Evolutionary conservation across 2,888 invertebrate species (phyloP).

Genomic region (Dynastes grantii): DNA sequence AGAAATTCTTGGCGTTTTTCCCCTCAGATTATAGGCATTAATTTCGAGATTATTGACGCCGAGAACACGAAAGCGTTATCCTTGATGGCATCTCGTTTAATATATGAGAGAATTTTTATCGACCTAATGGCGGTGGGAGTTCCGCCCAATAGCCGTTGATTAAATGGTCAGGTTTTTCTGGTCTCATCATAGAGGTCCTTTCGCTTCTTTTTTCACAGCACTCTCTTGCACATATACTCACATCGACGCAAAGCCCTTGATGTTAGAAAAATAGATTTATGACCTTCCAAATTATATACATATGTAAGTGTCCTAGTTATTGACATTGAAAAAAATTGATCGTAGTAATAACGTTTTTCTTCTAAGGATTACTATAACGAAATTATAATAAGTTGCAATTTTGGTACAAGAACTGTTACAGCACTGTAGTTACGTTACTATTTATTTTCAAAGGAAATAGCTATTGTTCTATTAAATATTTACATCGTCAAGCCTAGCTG

Average conservation of each 20-base stretch:
- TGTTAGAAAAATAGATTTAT: conserved; percentile 21
- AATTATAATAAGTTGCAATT: background rate
- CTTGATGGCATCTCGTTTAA: conserved; percentile 44
- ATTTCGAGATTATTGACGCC: conserved; percentile 47
- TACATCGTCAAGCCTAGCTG: no score
- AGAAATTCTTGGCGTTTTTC: conserved; percentile 37
- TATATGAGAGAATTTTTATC: conserved; percentile 48
- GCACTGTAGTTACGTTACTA: no score
- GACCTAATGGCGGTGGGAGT: conserved; percentile 38
- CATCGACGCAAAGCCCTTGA: background rate
- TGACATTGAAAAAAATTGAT: no score
- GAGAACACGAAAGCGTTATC: conserved; percentile 41
- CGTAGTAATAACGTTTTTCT: no score
- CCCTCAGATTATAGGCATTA: conserved; percentile 43
- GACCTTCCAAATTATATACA: background rate
- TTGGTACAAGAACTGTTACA: background rate
- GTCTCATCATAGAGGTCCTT: background rate
- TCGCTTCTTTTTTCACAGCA: background rate
- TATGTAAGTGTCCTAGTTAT: no score
- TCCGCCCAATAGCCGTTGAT: conserved; percentile 41
- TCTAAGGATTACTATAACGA: background rate
- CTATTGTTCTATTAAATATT: no score
- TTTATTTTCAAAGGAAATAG: no score
- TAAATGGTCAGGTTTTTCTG: conserved; percentile 21
- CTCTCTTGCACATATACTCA: no score